These are phyloP conservation scores for Labeo catla DNA, from an alignment of 2,113 vertebrate genomes.

Conservation along the genomic window DNA sequence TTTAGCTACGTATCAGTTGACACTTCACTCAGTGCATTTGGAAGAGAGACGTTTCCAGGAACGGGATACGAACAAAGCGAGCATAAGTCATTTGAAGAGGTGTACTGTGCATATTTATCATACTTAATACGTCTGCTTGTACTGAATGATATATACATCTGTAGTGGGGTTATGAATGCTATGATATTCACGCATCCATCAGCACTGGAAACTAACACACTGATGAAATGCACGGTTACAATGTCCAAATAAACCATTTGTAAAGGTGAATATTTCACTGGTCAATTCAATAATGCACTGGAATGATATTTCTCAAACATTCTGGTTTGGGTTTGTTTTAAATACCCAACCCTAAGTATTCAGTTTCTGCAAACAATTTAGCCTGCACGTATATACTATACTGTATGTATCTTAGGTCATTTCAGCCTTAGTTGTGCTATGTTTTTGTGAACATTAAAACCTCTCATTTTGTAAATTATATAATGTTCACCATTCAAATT, in stretches of 20 bases:
- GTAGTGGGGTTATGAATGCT: not conserved
- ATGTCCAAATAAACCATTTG: not conserved
- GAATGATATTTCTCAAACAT: not conserved
- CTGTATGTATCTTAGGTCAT: not conserved
- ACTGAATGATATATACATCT: slow-evolving; percentile 43
- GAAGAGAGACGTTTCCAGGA: not conserved
- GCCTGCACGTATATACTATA: not conserved
- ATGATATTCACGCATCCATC: not conserved
- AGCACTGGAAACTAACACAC: not conserved
- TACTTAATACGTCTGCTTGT: slow-evolving; percentile 15
- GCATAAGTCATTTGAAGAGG: slow-evolving; percentile 9
- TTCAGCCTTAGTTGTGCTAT: not conserved
- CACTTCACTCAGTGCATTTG: not conserved
- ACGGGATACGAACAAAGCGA: not conserved
- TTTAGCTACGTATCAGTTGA: slow-evolving; percentile 14
- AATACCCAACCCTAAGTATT: not conserved
- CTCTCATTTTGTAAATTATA: not conserved
- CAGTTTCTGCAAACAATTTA: not conserved
- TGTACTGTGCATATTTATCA: slow-evolving; percentile 30
- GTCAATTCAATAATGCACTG: not conserved
- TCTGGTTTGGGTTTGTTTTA: not conserved
- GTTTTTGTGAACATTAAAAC: not conserved
- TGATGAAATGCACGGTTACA: not conserved
- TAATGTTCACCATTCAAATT: not conserved
- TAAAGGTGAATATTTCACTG: slow-evolving; percentile 2